phyloP scores from a whole-genome alignment of 2,888 invertebrate genomes.

The Lithophane socia region DNA sequence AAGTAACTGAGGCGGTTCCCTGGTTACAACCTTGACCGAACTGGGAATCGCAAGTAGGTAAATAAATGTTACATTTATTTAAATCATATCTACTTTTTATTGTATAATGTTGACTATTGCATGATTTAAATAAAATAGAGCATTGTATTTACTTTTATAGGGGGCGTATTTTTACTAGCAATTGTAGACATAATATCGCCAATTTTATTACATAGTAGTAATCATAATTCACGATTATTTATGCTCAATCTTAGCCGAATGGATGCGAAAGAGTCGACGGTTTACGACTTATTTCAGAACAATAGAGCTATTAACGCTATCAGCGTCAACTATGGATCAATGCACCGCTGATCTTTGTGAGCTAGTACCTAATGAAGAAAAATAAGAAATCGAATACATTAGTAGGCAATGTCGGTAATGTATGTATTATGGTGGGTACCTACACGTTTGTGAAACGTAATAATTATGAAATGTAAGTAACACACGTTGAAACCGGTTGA shows the following conservation, averaged over 20 bases:
- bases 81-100: too few species aligned
- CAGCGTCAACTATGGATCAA: constrained; percentile 66
- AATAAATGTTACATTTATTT: too few species aligned
- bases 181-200: constrained; percentile 1
- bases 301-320: constrained; percentile 71
- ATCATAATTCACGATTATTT: constrained; percentile 47
- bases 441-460: background rate
- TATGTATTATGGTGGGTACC: background rate
- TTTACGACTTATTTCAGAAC: constrained; percentile 64
- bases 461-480: background rate
- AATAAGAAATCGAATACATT: constrained; percentile 22
- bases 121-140: background rate
- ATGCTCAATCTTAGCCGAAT: constrained; percentile 43
- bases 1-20: background rate
- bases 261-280: constrained; percentile 29
- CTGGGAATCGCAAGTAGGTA: background rate
- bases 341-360: constrained; percentile 62
- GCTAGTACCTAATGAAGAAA: constrained; percentile 44
- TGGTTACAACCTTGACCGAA: background rate
- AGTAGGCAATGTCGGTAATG: background rate
- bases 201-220: constrained; percentile 30
- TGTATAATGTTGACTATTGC: too few species aligned
- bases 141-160: constrained; percentile 34
- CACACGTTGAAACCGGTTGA: background rate
- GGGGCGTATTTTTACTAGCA: constrained; percentile 45